Conservation (phyloP, 1,140 invertebrate species). For the Drosophila simulans region DNA sequence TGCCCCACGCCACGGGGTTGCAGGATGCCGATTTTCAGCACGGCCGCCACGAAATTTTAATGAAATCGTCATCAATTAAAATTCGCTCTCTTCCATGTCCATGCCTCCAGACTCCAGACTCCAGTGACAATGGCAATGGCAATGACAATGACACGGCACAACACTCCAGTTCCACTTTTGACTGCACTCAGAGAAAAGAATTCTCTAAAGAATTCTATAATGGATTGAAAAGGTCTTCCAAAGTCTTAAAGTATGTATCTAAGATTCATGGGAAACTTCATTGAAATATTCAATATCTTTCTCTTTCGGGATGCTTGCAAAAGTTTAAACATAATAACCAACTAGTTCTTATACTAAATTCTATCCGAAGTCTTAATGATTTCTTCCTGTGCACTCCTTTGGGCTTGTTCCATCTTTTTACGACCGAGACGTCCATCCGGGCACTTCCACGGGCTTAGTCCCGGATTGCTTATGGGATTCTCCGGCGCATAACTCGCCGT, state of each 20-base stretch:
- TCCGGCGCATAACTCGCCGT: constrained; percentile 67
- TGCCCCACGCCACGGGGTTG: constrained; percentile 38
- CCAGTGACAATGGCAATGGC: constrained; percentile 47
- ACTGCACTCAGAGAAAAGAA: constrained; percentile 20
- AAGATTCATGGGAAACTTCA: too few relatives aligned
- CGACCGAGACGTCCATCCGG: constrained; percentile 60
- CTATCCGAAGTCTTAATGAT: too few relatives aligned
- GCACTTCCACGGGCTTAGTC: constrained; percentile 63
- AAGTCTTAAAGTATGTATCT: too few relatives aligned
- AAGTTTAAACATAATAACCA: too few relatives aligned
- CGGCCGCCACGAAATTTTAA: constrained; percentile 65
- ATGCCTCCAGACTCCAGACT: constrained; percentile 52
- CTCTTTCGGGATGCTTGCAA: too few relatives aligned
- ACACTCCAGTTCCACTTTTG: constrained; percentile 6
- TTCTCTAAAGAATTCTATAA: background rate
- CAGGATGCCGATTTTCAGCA: constrained; percentile 64
- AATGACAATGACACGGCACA: constrained; percentile 61
- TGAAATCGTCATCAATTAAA: constrained; percentile 84
- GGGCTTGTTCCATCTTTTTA: constrained; percentile 53
- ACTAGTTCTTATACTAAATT: too few relatives aligned
- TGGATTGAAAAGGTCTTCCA: too few relatives aligned
- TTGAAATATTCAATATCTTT: too few relatives aligned
- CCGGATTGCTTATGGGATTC: constrained; percentile 54
- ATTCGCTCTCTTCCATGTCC: constrained; percentile 66
- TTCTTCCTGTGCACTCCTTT: constrained; percentile 5